Base-by-base conservation (phyloP, 2,797 vertebrate species). In the Iguana delicatissima region DNA sequence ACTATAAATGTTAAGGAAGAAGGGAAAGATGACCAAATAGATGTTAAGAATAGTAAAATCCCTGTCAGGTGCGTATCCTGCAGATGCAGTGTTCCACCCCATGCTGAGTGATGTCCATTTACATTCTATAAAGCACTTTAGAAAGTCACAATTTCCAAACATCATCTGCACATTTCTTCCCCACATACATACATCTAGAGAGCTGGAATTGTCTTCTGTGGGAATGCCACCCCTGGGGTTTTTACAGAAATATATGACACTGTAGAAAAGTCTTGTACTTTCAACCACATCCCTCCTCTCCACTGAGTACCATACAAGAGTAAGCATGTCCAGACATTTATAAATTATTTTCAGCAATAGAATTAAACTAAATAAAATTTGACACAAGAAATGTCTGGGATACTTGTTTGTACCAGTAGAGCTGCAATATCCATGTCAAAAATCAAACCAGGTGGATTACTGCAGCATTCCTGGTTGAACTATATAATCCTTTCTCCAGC, bases 301-400 rank as follows among this genome's bases (percentile, higher is more conserved):
- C 22, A 32, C 42, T 79, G 42, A 79, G 62, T 42, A 64, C 38
- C 81, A 64, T 26, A 64, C 20, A 35, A 82, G 6, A 7, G 12
- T 84, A 42, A 42, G 38, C 81, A 84, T 64, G 59, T 29, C 38
- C 38, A 64, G 59, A 84, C 5, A 67, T 22, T 67, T 6, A 12
- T 84, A 32, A 32, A 69, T 69, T 12, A 69, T 69, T 80, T 29
- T 57, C 32, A 26, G 35, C 6, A 67, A 32, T 38, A 84, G 35
- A 64, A 84, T 84, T 79, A 79, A 79, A 79, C 12, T 79, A 81
- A 8, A 72, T 85, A 85, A 32, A 85, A 72, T 72, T 69, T 69
- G 29, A 64, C 42, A 50, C 32, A 50, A 50, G 29, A 22, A 80
- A 10, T 3, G 29, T n/a, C 29, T 85, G 29, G n/a, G 29, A 50